These are phyloP conservation scores for Criorhina ranunculi DNA, from an alignment of 2,888 invertebrate species.

Conservation along the genomic window DNA sequence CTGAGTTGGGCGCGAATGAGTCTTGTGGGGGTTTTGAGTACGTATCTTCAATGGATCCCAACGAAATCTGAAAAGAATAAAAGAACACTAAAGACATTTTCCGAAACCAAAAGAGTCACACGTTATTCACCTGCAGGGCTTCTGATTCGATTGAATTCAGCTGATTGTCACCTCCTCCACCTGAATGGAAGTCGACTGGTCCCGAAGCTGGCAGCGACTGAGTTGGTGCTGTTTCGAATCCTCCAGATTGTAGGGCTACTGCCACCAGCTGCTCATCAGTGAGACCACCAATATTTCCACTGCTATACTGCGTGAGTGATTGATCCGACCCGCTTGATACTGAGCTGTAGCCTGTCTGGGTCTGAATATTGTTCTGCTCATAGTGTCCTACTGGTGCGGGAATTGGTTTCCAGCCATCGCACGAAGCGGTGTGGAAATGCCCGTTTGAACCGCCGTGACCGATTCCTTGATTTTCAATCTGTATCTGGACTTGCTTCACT, in stretches of 20 bases:
- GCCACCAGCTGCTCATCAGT: slow-evolving; percentile 83
- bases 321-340: slow-evolving; percentile 78
- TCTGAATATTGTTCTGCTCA: slow-evolving; percentile 82
- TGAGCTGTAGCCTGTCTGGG: slow-evolving; percentile 82
- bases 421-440: slow-evolving; percentile 84
- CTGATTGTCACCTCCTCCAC: slow-evolving; percentile 63
- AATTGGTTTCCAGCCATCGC: slow-evolving; percentile 95
- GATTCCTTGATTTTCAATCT: slow-evolving; percentile 81
- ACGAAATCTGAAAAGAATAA: slow-evolving; percentile 80
- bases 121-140: slow-evolving; percentile 78
- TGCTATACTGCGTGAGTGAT: slow-evolving; percentile 54
- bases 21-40: slow-evolving; percentile 84
- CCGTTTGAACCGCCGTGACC: slow-evolving; percentile 82
- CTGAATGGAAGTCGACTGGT: slow-evolving; percentile 78
- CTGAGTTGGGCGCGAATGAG: slow-evolving; percentile 83
- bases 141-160: slow-evolving; percentile 80
- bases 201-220: slow-evolving; percentile 78
- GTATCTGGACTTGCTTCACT: slow-evolving; percentile 86
- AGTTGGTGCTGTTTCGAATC: slow-evolving; percentile 71
- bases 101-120: background rate
- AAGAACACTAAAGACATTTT: slow-evolving; percentile 65
- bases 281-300: slow-evolving; percentile 79
- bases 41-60: slow-evolving; percentile 83
- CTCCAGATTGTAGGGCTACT: slow-evolving; percentile 81
- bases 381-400: slow-evolving; percentile 86